Percentiles rank a stretch among this genome's conserved stretches.
Evolutionary conservation across 2,888 invertebrate genomes (phyloP).

Genomic region (Caenorhabditis becei): DNA sequence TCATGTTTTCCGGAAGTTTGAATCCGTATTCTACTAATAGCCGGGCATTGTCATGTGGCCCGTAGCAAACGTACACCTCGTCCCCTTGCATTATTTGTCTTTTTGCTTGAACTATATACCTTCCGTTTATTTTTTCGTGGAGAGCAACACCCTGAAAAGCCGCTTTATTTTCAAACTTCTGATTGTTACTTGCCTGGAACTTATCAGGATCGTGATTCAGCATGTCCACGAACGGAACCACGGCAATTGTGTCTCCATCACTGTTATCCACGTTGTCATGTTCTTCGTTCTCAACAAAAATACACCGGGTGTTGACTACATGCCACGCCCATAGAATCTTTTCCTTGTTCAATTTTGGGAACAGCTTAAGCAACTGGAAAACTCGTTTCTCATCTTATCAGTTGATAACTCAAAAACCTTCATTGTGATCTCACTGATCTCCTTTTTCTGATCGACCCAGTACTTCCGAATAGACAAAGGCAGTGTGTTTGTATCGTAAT

Average conservation of each 20-base stretch:
- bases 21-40: constrained; percentile 83
- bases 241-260: constrained; percentile 76
- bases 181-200: constrained; percentile 34
- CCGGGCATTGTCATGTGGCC: constrained; percentile 82
- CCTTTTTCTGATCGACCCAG: constrained; percentile 71
- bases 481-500: constrained; percentile 52
- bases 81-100: constrained; percentile 53
- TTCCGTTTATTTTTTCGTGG: constrained; percentile 62
- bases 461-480: constrained; percentile 65
- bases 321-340: constrained; percentile 80
- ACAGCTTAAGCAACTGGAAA: constrained; percentile 49
- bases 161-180: neutral
- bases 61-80: constrained; percentile 82
- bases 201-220: constrained; percentile 76
- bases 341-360: constrained; percentile 51
- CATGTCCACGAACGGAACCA: constrained; percentile 80
- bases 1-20: constrained; percentile 81
- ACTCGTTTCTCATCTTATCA: neutral
- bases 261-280: constrained; percentile 63
- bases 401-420: constrained; percentile 35
- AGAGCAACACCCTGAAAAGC: constrained; percentile 65
- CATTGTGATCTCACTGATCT: constrained; percentile 42
- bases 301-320: constrained; percentile 78
- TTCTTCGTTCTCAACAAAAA: constrained; percentile 67
- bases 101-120: constrained; percentile 65